Evolutionary conservation across 2,113 vertebrate species (phyloP).

Genomic region (Delphinapterus leucas): DNA sequence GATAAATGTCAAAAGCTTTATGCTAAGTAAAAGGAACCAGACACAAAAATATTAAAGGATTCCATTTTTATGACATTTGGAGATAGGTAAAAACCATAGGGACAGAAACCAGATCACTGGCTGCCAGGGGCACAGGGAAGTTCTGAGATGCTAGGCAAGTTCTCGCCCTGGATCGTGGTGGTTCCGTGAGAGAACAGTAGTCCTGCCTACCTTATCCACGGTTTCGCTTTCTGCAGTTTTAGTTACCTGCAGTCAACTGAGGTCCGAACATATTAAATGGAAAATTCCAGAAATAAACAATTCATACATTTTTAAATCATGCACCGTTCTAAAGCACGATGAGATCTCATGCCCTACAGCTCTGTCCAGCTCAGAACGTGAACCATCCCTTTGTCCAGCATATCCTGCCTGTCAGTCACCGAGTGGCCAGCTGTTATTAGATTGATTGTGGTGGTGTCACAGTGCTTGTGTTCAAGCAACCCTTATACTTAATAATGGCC

Average conservation of each 20-base stretch:
- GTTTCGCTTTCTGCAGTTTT: not conserved
- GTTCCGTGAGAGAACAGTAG: not conserved
- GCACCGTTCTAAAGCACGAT: not conserved
- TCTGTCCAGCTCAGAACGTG: not conserved
- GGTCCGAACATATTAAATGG: not conserved
- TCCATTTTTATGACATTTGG: not conserved
- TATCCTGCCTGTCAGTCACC: not conserved
- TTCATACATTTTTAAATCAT: not conserved
- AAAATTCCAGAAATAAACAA: not conserved
- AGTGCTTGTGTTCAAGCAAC: not conserved
- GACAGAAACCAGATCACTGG: not conserved
- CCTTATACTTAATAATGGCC: not conserved
- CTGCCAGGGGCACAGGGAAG: not conserved
- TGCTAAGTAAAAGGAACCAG: not conserved
- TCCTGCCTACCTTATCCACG: not conserved
- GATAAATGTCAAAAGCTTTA: not conserved
- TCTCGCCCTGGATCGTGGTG: not conserved
- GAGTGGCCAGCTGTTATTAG: not conserved
- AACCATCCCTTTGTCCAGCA: not conserved
- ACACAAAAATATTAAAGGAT: not conserved
- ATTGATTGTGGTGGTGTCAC: not conserved
- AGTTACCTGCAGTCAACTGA: not conserved
- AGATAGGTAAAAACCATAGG: not conserved
- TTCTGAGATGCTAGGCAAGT: not conserved
- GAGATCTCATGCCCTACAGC: not conserved